These are phyloP conservation scores for Panthera uncia DNA, from an alignment of 2,113 vertebrate species.

Conservation along the genomic window DNA sequence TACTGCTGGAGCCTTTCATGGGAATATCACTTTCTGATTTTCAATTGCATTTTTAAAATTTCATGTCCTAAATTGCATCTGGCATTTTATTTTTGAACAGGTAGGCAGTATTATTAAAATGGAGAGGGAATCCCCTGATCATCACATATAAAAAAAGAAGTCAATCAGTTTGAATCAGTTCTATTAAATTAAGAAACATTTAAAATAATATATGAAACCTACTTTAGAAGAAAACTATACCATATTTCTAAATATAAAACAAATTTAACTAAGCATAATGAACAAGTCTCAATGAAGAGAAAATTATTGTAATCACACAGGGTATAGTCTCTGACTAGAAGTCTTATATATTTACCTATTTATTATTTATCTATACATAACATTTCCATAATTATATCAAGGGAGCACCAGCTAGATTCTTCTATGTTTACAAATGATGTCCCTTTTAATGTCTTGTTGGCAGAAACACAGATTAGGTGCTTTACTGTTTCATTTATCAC, in stretches of 20 bases:
- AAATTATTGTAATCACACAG: not conserved
- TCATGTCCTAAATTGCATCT: not conserved
- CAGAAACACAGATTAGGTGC: not conserved
- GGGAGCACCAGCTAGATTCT: not conserved
- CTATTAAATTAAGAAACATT: not conserved
- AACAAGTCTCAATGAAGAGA: not conserved
- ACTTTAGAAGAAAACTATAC: not conserved
- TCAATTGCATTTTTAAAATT: constrained; percentile 33
- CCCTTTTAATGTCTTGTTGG: not conserved
- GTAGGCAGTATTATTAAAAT: not conserved
- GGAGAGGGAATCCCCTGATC: not conserved
- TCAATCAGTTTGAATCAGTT: not conserved
- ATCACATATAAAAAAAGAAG: not conserved
- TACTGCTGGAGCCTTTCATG: not conserved
- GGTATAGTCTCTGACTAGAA: not conserved
- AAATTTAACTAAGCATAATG: not conserved
- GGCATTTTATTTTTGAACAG: not conserved
- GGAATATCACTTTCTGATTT: constrained; percentile 28
- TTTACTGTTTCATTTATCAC: not conserved
- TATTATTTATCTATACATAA: not conserved
- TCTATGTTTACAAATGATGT: not conserved
- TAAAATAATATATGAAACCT: not conserved
- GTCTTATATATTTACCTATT: not conserved
- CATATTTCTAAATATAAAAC: not conserved
- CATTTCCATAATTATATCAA: not conserved